Conservation (phyloP, 2,797 vertebrate species). For the Oreochromis mossambicus region DNA sequence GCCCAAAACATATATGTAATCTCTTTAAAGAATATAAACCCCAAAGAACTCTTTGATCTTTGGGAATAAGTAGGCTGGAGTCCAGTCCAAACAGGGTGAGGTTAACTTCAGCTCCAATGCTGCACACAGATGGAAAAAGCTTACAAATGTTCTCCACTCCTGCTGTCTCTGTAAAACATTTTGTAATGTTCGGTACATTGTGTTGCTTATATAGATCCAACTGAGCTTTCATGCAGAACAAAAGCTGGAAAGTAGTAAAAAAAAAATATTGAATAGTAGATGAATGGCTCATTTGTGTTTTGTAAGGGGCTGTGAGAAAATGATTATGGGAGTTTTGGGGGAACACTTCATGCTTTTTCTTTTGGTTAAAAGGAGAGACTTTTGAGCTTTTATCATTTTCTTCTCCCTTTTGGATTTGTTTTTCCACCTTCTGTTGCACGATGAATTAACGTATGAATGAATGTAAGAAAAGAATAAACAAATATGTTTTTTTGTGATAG, state of each 20-base stretch:
- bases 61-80: not conserved
- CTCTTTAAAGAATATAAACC: not conserved
- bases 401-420: not conserved
- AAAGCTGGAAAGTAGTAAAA: not conserved
- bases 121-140: not conserved
- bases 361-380: not conserved
- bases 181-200: not conserved
- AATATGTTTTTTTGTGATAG: not conserved
- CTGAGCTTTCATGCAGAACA: not conserved
- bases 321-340: not conserved
- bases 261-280: not conserved
- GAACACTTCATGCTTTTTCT: not conserved
- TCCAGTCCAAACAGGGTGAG: not conserved
- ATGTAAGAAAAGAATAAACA: not conserved
- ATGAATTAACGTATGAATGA: not conserved
- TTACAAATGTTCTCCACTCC: not conserved
- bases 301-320: not conserved
- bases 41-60: not conserved
- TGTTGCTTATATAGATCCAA: not conserved
- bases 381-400: not conserved
- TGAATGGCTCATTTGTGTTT: not conserved
- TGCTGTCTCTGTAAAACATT: not conserved
- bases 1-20: not conserved
- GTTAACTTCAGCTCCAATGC: not conserved
- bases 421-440: not conserved